phyloP scores from a whole-genome alignment of 2,888 invertebrate genomes.

The Harpagoxenus sublaevis region DNA sequence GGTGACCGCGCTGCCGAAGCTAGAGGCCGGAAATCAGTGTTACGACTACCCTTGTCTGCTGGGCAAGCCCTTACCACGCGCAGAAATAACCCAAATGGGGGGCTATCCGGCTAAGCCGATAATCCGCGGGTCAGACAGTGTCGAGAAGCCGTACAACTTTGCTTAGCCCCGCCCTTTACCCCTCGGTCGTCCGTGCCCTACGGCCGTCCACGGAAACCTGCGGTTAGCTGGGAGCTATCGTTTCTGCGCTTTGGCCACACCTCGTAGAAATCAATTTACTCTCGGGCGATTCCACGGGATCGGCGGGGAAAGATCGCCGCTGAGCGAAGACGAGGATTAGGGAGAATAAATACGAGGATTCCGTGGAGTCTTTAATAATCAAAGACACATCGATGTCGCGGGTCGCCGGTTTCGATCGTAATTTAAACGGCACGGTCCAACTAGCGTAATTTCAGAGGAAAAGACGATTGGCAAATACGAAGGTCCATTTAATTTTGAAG shows the following conservation, averaged over 20 bases:
- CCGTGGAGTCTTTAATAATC: conserved; percentile 20
- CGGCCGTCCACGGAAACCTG: conserved; percentile 30
- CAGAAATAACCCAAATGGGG: conserved; percentile 77
- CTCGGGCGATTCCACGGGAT: conserved; percentile 33
- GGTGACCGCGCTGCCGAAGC: conserved; percentile 29
- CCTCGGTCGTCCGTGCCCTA: conserved; percentile 17
- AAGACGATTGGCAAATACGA: conserved; percentile 2
- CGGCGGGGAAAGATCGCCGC: conserved; percentile 40
- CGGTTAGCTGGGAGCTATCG: conserved; percentile 52
- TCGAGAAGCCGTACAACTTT: conserved; percentile 84
- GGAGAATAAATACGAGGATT: conserved; percentile 41
- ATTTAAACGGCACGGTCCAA: not conserved
- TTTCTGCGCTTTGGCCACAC: conserved; percentile 49
- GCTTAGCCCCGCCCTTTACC: conserved; percentile 73
- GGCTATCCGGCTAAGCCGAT: conserved; percentile 82
- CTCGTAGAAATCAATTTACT: conserved; percentile 55
- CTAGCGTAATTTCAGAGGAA: not conserved
- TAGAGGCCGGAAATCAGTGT: conserved; percentile 72
- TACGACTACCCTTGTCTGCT: conserved; percentile 69
- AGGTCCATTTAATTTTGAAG: conserved; percentile 10
- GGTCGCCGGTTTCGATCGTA: not conserved
- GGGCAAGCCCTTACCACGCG: conserved; percentile 69
- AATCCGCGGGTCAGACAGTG: conserved; percentile 85
- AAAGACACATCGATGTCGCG: conserved; percentile 30
- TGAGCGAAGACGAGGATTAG: conserved; percentile 28